Evolutionary conservation across 2,113 vertebrate genomes (phyloP).

Genomic region (Cranoglanis bouderius): DNA sequence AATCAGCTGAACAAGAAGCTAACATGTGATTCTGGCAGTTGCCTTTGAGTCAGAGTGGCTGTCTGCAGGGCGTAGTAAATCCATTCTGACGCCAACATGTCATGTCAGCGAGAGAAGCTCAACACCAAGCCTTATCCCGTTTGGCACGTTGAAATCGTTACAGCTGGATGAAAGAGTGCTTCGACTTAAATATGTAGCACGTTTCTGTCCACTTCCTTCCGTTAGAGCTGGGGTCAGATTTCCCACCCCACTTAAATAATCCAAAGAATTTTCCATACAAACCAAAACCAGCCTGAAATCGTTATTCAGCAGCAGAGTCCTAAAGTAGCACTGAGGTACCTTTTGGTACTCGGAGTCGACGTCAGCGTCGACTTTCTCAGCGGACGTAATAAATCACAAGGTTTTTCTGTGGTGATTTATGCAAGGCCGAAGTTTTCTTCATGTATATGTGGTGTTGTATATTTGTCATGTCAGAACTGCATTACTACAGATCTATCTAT

Average conservation of each 20-base stretch:
- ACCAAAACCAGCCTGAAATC: neutral
- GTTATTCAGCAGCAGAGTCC: neutral
- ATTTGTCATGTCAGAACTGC: neutral
- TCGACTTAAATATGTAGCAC: neutral
- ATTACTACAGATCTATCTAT: neutral
- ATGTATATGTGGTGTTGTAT: neutral
- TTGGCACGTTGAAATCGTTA: neutral
- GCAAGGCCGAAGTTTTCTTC: neutral
- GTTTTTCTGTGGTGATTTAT: neutral
- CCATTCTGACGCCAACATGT: constrained; percentile 43
- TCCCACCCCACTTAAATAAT: constrained; percentile 15
- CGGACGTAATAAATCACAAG: neutral
- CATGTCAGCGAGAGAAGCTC: constrained; percentile 8
- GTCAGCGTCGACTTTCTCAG: neutral
- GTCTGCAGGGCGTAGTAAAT: constrained; percentile 45
- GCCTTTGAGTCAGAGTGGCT: constrained; percentile 13
- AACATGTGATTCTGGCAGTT: constrained; percentile 32
- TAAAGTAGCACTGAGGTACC: neutral
- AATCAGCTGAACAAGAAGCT: constrained; percentile 30
- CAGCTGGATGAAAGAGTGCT: constrained; percentile 16
- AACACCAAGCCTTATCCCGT: neutral
- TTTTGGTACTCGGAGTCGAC: neutral
- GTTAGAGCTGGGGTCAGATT: neutral
- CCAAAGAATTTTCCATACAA: neutral
- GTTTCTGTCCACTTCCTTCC: neutral